Evolutionary conservation across 2,888 invertebrate species (phyloP).

Genomic region (Pammene fasciana): DNA sequence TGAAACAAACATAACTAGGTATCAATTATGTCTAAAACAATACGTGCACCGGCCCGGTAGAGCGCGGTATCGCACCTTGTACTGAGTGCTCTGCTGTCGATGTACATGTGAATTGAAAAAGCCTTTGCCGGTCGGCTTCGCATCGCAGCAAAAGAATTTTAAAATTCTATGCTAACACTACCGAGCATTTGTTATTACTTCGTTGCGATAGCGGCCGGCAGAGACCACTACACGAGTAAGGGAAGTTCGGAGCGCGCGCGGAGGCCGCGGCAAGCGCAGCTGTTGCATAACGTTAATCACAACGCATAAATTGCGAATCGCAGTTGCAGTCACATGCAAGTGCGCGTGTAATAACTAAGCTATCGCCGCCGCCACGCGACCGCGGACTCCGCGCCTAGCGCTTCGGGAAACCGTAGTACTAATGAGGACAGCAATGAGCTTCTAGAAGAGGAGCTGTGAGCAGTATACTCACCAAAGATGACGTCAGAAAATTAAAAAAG

Average conservation of each 20-base stretch:
- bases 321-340: constrained; percentile 31
- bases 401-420: constrained; percentile 22
- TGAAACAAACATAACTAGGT: constrained; percentile 81
- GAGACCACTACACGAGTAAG: constrained; percentile 8
- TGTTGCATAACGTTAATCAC: constrained; percentile 42
- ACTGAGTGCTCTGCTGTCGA: constrained; percentile 78
- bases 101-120: constrained; percentile 47
- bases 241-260: constrained; percentile 18
- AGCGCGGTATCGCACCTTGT: constrained; percentile 55
- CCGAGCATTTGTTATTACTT: not conserved
- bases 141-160: constrained; percentile 3
- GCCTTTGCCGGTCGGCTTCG: constrained; percentile 1
- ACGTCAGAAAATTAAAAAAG: constrained; percentile 47
- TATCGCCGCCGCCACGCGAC: constrained; percentile 8
- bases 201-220: constrained; percentile 6
- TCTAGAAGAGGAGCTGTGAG: constrained; percentile 49
- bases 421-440: constrained; percentile 66
- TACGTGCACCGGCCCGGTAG: constrained; percentile 53
- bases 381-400: constrained; percentile 5
- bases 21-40: constrained; percentile 74
- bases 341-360: constrained; percentile 31
- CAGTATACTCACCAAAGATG: constrained; percentile 48
- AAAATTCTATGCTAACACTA: not conserved
- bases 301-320: constrained; percentile 44
- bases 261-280: constrained; percentile 31